Base-by-base conservation (phyloP, 2,888 invertebrate species). In the Lasioglossum pauxillum region DNA sequence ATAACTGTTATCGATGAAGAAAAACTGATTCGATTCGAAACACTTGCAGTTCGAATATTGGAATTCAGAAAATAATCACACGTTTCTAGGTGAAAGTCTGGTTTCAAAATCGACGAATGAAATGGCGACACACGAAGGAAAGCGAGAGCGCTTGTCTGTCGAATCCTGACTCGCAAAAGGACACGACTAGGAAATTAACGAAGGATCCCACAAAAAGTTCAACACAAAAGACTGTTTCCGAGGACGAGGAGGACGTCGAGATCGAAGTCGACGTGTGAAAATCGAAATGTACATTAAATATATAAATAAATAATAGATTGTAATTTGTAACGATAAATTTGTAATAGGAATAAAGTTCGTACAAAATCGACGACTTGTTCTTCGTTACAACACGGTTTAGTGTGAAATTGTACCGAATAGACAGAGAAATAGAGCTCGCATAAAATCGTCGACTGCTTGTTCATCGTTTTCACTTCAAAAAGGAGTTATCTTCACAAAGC, bases 71-170 rank as follows among this genome's bases (percentile, higher is more conserved):
- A 19, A 16, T 64, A 19, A 31, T 64, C 1, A 57, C n/a, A 38
- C 12, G 19, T n/a, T 4, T 71, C 10, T 19, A 98, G 98, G 98
- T 98, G 2, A 98, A 98, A 95, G 98, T 98, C 4, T 98, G 98
- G 98, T 98, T 98, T 95, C 99, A 99, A 96, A 99, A 98, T 93
- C 96, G 98, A 0, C 96, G 98, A 82, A 98, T 98, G 98, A 98
- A 98, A 95, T 98, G 98, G 98, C 96, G 98, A 0, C 98, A 98
- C 92, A 97, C 97, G 49, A 97, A 97, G 90, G 97, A 97, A 91
- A 96, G 96, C 49, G 94, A 94, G 35, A 90, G 71, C 44, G 46
- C 82, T 19, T 67, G 86, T 1, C 57, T 90, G 2, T 71, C 88
- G 12, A 91, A 88, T 49, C 81, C 90, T 0, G 92, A 93, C 69